Base-by-base conservation (phyloP, 2,113 vertebrate genomes). In the Hydrolagus affinis region DNA sequence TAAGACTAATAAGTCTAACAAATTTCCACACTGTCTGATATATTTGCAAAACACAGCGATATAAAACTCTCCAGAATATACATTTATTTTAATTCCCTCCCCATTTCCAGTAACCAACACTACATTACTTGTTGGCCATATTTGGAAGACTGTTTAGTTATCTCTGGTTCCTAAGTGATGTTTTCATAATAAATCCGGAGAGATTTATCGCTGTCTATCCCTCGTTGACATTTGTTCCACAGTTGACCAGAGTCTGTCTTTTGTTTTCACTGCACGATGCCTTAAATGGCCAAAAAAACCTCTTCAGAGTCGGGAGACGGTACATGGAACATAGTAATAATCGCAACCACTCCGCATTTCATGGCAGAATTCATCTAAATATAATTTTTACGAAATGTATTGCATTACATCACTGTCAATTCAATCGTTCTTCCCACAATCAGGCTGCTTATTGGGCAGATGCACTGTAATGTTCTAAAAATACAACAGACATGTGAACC, bases 181-280 rank as follows among this genome's bases (percentile, higher is more conserved):
- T 30, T 30, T 64, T 66, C 78, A 32, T 83, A 83, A 83, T 30
- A 83, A 83, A 32, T 32, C 62, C 62, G 21, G 17, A 28, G 11
- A 66, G 60, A 83, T 83, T 83, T 83, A 83, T 83, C 15, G 14
- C 14, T 66, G 60, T 83, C 78, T 83, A 83, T 66, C 59, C 66
- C 15, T 28, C 10, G 15, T 56, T 30, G 59, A 66, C 78, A 30
- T 83, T 83, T 68, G 78, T 83, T 83, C 32, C 3, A 12, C 28
- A 28, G 78, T 28, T 32, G 28, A 83, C 23, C 10, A 66, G 66
- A 83, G 60, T 32, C 28, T 66, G 78, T 11, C 9, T 28, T 64
- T 32, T 83, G 78, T 83, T 83, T 83, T 23, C 64, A 83, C 60
- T 68, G 21, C 78, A 66, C 1, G 60, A 9, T 68, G 14, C 78